Conservation (phyloP, 2,888 invertebrate species). For the Cataglyphis albicans region DNA sequence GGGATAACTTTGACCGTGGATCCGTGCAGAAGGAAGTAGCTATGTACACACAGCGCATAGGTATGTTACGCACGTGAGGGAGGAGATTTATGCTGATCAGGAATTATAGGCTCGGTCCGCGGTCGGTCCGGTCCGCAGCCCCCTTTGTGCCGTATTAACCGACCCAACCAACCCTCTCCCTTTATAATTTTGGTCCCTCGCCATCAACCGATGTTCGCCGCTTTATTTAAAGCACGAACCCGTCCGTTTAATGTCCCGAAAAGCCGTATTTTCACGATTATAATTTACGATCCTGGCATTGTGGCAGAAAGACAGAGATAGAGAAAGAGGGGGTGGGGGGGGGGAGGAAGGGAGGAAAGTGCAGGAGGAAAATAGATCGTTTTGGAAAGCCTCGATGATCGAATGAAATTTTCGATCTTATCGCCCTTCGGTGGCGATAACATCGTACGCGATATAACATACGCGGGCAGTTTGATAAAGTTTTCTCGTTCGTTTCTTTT, state of each 20-base stretch:
- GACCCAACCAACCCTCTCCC: slow-evolving; percentile 36
- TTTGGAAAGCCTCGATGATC: slow-evolving; percentile 1
- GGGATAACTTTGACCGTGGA: slow-evolving; percentile 75
- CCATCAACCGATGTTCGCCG: slow-evolving; percentile 57
- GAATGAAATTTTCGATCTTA: slow-evolving; percentile 14
- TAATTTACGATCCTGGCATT: slow-evolving; percentile 73
- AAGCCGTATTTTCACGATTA: slow-evolving; percentile 79
- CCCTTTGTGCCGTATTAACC: slow-evolving; percentile 72
- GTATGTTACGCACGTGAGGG: slow-evolving; percentile 56
- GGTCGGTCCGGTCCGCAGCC: slow-evolving; percentile 64
- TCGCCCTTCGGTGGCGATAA: not conserved
- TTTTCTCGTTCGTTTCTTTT: slow-evolving; percentile 12
- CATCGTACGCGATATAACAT: slow-evolving; percentile 25
- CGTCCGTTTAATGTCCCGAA: slow-evolving; percentile 79
- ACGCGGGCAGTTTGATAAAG: slow-evolving; percentile 40
- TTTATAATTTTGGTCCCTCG: slow-evolving; percentile 14
- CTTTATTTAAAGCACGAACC: slow-evolving; percentile 70
- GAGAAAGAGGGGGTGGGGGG: too few species aligned
- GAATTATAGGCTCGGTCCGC: slow-evolving; percentile 74
- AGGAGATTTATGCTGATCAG: slow-evolving; percentile 77
- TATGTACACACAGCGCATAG: slow-evolving; percentile 34
- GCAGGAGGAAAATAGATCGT: slow-evolving; percentile 12
- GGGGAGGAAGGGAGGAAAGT: not conserved
- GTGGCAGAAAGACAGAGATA: not conserved
- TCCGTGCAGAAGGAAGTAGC: slow-evolving; percentile 65